Evolutionary conservation across 2,797 vertebrate species (phyloP), one percentile per base, ranked within the genome.

Genomic region (Gymnoscopelus microlampas): DNA sequence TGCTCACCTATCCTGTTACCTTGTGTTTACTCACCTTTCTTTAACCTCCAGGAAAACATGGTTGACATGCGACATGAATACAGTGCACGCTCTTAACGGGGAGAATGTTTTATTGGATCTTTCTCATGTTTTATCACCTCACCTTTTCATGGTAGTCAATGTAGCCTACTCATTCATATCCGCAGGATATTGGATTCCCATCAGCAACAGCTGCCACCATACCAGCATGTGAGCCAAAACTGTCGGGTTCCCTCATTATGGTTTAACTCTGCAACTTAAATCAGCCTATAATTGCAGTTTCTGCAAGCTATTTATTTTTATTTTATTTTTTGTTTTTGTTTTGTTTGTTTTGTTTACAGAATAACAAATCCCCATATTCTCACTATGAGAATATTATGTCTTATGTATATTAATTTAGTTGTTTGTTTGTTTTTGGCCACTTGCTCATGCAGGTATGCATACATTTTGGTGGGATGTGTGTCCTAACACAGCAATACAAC

Each of bases 231-330:
- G 7, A 19, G 32, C 12, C 7, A 24, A 39, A n/a, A 29, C 15
- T 29, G 60, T 66, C 32, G 11, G 49, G 32, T 60, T 24, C 54
- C 60, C 64, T 65, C 4, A 47, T 55, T 2, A 3, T 9, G 66
- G 56, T 14, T 48, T 7, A 74, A 51, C 26, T 56, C 39, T 50
- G 8, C 26, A 67, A 63, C 72, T 78, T 77, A 12, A 66, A 56
- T 74, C 15, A 26, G 11, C 58, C 63, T 5, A 44, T 9, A 24
- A 3, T 1, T 48, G 49, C 39, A 44, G 39, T 10, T 44, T 10
- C 8, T 44, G 39, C 39, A 44, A 44, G 39, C 1, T 35, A 6
- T 5, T 35, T 5, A 5, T 35, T 6, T 35, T 35, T 35, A 2
- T 44, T 3, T 10, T 29, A 1, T 7, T 8, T 39, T 39, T 39